These are phyloP conservation scores for Dallia pectoralis DNA, from an alignment of 2,797 vertebrate species.

Conservation along the genomic window DNA sequence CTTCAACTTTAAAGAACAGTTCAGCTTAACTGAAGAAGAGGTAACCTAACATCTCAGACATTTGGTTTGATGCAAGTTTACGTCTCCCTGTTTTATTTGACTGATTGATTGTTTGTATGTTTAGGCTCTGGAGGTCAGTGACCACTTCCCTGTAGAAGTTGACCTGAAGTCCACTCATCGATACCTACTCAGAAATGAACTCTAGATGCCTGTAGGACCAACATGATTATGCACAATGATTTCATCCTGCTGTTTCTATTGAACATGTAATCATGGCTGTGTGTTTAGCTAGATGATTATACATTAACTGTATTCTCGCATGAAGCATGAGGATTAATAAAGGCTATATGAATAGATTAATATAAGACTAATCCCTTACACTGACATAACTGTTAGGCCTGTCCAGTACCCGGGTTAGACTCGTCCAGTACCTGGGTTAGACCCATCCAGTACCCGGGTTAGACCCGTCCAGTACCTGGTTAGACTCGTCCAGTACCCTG, in stretches of 20 bases:
- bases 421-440: too few relatives aligned
- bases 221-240: not conserved
- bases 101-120: conserved; percentile 13
- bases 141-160: conserved; percentile 86
- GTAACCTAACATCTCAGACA: conserved; percentile 50
- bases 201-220: conserved; percentile 49
- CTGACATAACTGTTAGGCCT: not conserved
- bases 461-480: too few relatives aligned
- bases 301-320: conserved; percentile 15
- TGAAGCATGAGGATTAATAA: conserved; percentile 23
- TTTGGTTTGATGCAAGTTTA: not conserved
- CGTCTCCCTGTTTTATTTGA: not conserved
- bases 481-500: too few relatives aligned
- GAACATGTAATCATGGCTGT: not conserved
- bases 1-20: conserved; percentile 78
- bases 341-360: conserved; percentile 23
- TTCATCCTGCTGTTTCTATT: conserved; percentile 3
- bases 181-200: conserved; percentile 69
- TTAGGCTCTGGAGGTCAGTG: conserved; percentile 81
- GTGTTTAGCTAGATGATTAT: conserved; percentile 15
- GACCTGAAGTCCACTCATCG: conserved; percentile 73
- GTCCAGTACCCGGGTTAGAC: too few relatives aligned
- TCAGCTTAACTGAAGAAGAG: conserved; percentile 77
- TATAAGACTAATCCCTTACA: conserved; percentile 2
- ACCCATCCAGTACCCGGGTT: too few relatives aligned